Conservation (phyloP, 64 coral and sea anemone genomes). For the Catalaphyllia jardinei region DNA sequence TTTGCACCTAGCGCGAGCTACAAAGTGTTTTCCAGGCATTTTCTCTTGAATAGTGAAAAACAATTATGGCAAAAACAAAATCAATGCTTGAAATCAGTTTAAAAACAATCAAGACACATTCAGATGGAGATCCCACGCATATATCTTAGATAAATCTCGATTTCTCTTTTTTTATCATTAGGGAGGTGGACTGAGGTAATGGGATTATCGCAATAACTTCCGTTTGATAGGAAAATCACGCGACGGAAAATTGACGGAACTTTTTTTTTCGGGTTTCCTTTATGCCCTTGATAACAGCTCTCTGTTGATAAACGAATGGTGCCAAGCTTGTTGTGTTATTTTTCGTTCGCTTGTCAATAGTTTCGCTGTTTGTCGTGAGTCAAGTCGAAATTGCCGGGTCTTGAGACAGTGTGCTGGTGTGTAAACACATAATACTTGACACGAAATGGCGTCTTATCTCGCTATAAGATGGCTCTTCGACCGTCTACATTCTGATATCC, state of each 20-base stretch:
- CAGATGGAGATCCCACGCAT: background rate
- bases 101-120: background rate
- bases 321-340: background rate
- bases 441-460: conserved; percentile 12
- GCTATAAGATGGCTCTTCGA: background rate
- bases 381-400: background rate
- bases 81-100: background rate
- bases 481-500: background rate
- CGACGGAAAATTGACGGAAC: background rate
- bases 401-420: background rate
- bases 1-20: background rate
- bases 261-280: background rate
- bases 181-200: conserved; percentile 15
- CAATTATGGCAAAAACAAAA: background rate
- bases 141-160: background rate
- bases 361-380: background rate
- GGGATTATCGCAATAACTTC: conserved; percentile 26
- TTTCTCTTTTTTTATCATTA: background rate
- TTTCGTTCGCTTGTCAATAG: background rate
- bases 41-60: background rate
- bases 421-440: background rate
- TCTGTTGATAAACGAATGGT: background rate
- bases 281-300: background rate
- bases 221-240: conserved; percentile 39
- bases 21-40: background rate